These are phyloP conservation scores for Habrosyne pyritoides DNA, from an alignment of 2,888 invertebrate genomes.

Conservation along the genomic window DNA sequence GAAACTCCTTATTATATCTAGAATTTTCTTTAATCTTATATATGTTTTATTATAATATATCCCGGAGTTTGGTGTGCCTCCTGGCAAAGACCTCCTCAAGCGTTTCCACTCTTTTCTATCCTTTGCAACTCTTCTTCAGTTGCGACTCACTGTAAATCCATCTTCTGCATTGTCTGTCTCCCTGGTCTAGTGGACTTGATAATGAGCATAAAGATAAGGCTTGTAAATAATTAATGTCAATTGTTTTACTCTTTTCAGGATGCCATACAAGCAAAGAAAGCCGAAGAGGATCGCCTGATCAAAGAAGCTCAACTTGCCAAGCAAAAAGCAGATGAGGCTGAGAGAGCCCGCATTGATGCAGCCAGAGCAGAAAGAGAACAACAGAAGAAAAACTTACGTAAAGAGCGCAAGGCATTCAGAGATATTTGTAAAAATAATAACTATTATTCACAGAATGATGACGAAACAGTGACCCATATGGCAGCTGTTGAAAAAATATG, in stretches of 20 bases:
- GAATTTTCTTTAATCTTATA: too few relatives aligned
- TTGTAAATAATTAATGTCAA: not conserved
- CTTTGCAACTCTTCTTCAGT: too few relatives aligned
- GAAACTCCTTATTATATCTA: too few relatives aligned
- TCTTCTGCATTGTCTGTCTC: too few relatives aligned
- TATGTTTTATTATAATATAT: too few relatives aligned
- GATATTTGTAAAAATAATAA: constrained; percentile 92
- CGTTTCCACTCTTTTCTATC: not conserved
- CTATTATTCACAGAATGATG: constrained; percentile 89
- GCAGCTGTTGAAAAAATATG: constrained; percentile 96
- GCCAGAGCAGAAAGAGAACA: constrained; percentile 93
- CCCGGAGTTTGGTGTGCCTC: too few relatives aligned
- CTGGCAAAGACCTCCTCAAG: too few relatives aligned
- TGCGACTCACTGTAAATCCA: too few relatives aligned
- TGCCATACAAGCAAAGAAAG: constrained; percentile 91
- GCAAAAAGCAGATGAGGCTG: constrained; percentile 91
- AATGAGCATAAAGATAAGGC: too few relatives aligned
- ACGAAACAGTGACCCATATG: constrained; percentile 91
- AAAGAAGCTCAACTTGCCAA: constrained; percentile 89
- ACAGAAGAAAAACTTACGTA: constrained; percentile 92
- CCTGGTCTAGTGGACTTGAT: too few relatives aligned
- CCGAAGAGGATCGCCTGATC: constrained; percentile 91
- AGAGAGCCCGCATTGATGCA: constrained; percentile 91
- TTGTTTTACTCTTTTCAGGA: constrained; percentile 71
- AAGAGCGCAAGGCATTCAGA: constrained; percentile 91